phyloP scores from a whole-genome alignment of 2,888 invertebrate species.

The Tachina grossa region DNA sequence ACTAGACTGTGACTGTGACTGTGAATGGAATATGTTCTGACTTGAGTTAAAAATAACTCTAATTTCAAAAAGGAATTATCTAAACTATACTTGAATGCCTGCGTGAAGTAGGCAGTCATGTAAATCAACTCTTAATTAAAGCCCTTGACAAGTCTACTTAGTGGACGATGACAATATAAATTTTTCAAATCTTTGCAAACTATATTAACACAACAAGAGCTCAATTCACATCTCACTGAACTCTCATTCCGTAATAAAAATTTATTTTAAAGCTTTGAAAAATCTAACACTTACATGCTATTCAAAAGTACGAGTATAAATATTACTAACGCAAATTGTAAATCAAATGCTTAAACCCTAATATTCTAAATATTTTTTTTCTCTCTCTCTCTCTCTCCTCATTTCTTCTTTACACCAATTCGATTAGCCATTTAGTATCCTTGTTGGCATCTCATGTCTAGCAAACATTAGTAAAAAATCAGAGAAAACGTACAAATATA shows the following conservation, averaged over 20 bases:
- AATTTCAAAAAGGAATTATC: no score
- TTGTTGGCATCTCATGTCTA: conserved; percentile 42
- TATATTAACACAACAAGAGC: no score
- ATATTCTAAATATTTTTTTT: not conserved
- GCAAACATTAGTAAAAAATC: conserved; percentile 26
- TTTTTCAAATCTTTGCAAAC: not conserved
- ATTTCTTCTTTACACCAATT: not conserved
- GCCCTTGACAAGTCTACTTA: no score
- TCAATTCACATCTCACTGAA: not conserved
- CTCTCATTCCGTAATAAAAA: not conserved
- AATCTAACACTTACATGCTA: not conserved
- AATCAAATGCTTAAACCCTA: conserved; percentile 9
- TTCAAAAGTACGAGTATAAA: no score
- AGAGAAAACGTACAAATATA: conserved; percentile 21
- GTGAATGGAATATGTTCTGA: no score
- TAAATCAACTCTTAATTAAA: no score
- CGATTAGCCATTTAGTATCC: conserved; percentile 20
- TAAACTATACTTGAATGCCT: no score
- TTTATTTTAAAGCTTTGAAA: not conserved
- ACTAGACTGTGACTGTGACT: no score
- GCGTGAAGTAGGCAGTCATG: no score
- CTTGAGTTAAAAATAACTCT: no score
- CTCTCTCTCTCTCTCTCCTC: not conserved
- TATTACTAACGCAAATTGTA: not conserved
- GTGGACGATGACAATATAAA: no score